Evolutionary conservation across 2,113 vertebrate species (phyloP), one percentile per base, ranked within the genome.

Genomic region (mouse (Mus musculus)): DNA sequence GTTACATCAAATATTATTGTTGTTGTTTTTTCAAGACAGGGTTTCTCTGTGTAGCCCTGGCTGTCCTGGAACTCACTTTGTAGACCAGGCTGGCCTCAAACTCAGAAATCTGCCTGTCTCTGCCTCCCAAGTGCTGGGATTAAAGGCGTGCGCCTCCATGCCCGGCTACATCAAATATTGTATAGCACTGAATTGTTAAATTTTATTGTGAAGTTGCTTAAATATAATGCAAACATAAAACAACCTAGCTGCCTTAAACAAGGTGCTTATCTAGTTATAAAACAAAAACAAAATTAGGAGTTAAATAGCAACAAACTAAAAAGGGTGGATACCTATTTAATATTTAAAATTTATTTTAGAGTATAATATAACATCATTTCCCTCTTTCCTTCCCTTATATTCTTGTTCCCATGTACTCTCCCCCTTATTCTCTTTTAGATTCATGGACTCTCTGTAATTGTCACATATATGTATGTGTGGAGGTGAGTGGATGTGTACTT

Each of bases 201-300:
- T 92, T 73, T 73, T 93, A 91, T 92, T 91, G 63, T 26, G 42
- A 69, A 93, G 36, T 88, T 73, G n/a, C 42, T 93, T 86, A 93
- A 89, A 59, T 84, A 42, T 54, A 24, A 30, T 90, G 52, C 19
- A 81, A 84, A 80, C n/a, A 80, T 69, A 93, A 95, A 93, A 56
- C 46, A 65, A 5, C 89, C 33, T 81, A 96, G 69, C 20, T 77
- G 92, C 86, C 63, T 94, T 96, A 90, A 90, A 33, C 52, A 92
- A 10, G 92, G 24, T 94, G 71, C 12, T 71, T 90, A 85, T 88
- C 1, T 69, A 69, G 88, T 80, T 85, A 49, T 61, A 82, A 84
- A 88, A 81, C 73, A 76, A 77, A 77, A 97, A 61, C 4, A 85
- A 56, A 54, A 12, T 84, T 59, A 88, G 59, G 84, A 90, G 75